Conservation (phyloP, 1,140 invertebrate genomes). For the Zaprionus capensis region DNA sequence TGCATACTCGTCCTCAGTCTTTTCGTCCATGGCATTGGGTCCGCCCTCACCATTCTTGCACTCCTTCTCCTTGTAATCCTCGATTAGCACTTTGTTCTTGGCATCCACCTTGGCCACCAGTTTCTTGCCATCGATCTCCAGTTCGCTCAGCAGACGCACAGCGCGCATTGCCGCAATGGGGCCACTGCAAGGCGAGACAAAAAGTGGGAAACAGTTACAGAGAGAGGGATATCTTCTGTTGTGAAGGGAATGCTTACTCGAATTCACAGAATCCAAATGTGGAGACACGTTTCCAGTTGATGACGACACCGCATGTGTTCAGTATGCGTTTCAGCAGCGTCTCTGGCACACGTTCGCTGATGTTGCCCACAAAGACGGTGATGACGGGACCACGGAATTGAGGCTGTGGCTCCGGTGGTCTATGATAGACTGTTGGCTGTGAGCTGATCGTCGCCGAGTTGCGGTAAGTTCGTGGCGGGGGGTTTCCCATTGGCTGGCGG, state of each 20-base stretch:
- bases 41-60: conserved; percentile 73
- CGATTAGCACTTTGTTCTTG: conserved; percentile 97
- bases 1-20: conserved; percentile 92
- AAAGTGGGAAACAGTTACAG: background rate
- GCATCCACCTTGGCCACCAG: conserved; percentile 99
- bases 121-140: conserved; percentile 96
- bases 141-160: conserved; percentile 96
- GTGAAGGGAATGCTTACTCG: conserved; percentile 60
- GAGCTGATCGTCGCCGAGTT: conserved; percentile 83
- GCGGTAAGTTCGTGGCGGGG: conserved; percentile 83
- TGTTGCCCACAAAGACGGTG: conserved; percentile 99
- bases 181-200: conserved; percentile 87
- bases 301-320: conserved; percentile 94
- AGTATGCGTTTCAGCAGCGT: conserved; percentile 97
- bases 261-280: conserved; percentile 99
- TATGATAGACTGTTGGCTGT: conserved; percentile 81
- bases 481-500: conserved; percentile 77
- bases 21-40: conserved; percentile 85
- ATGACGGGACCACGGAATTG: conserved; percentile 92
- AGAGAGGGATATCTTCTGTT: too few relatives aligned
- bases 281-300: conserved; percentile 99
- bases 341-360: conserved; percentile 97
- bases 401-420: conserved; percentile 74
- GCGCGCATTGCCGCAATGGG: conserved; percentile 97
- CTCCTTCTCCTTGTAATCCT: conserved; percentile 94